Evolutionary conservation across 2,113 vertebrate genomes (phyloP), one percentile per base, ranked within the genome.

Genomic region (Erythrocebus patas): DNA sequence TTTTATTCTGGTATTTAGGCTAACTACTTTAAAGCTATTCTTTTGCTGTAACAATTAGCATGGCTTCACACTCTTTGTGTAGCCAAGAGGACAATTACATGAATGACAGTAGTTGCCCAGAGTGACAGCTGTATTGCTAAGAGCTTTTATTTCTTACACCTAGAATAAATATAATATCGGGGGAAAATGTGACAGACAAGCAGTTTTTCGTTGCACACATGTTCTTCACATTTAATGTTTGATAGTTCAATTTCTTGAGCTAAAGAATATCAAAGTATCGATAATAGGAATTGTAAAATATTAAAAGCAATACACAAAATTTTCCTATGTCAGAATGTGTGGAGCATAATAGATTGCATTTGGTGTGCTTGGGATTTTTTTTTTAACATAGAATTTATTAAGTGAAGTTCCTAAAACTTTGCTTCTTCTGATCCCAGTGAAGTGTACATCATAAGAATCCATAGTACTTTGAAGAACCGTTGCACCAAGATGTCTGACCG

Each of bases 1-100:
- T 99, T 98, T 99, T 98, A 98, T 99, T 99, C 99, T 99, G 99
- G 98, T 99, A 59, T 98, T 98, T 99, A 99, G 98, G 99, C 99
- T 98, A 99, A 99, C 98, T 98, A 99, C 99, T 99, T 99, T 98
- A 98, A 99, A 99, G 98, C 99, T 99, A 98, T 99, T 99, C 98
- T 99, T 99, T 99, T 99, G 99, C 99, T 99, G 99, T 99, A 99
- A 99, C 99, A 99, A 99, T 99, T 99, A 99, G 99, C 99, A 99
- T 99, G 99, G 99, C 99, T 99, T 99, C 99, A 99, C 99, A 99
- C 98, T 99, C 99, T 98, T 99, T 99, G 99, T 99, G 99, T 99
- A 99, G 99, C 99, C 99, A 99, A 96, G 97, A 98, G 96, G 94
- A 98, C 97, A 98, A 97, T 97, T 97, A 98, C 98, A 89, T 98